Base-by-base conservation (phyloP, 1,140 invertebrate genomes). In the Scaptomyza montana region DNA sequence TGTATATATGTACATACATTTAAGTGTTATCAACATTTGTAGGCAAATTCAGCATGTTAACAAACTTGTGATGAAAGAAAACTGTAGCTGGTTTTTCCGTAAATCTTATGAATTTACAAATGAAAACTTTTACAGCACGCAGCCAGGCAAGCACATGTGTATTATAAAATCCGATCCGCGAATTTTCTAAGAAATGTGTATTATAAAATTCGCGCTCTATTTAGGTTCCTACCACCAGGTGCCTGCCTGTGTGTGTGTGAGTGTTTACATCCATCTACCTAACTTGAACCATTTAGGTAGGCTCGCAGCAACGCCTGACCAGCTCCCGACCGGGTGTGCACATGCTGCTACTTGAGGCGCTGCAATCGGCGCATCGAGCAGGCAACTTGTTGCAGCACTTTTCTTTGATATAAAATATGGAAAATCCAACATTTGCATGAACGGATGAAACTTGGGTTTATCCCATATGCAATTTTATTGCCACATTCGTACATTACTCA, bases 61-160 rank as follows among this genome's bases (percentile, higher is more conserved):
- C 13, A 53, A 9, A 61, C 10, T 4, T 6, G 49, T 47, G 49
- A 87, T 87, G 82, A 89, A 89, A 49, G 84, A 80, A 87, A 80
- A 70, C 45, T 51, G 64, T 71, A 59, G 56, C 80, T 78, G 87
- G 87, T 73, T 90, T 90, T 90, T 53, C 87, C 87, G 67, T 86
- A 90, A 90, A 84, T 87, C 79, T 90, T 87, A 90, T 90, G 87
- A 90, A 90, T 90, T 87, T 90, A 84, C 90, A 90, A 69, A 60
- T 59, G 12, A 41, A 73, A 65, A 9, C 12, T 57, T 82, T 87
- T 89, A 89, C 74, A 63, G 61, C 21, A 3, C 7, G 3, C 33
- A 36, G 39, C 12, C 39, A 12, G 33, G 33, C 39, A 60, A 56
- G 50, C 66, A 80, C 84, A 89, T 78, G 67, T 89, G 53, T 61